Evolutionary conservation across 2,113 vertebrate species (phyloP).

Genomic region (Grus americana): DNA sequence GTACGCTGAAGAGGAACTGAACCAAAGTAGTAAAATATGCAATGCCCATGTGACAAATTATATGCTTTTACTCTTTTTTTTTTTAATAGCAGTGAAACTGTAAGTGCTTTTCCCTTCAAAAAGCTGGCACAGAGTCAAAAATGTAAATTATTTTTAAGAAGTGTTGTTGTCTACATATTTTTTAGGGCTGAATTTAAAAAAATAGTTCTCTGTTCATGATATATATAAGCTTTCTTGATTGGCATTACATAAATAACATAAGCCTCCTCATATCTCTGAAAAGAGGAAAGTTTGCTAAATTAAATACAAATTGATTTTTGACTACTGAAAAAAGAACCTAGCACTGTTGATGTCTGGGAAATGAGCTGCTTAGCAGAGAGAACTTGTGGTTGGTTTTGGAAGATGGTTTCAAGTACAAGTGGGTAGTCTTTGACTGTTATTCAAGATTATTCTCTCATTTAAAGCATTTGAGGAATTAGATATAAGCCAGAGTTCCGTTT

Average conservation of each 20-base stretch:
- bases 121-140: background rate
- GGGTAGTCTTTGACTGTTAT: background rate
- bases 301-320: background rate
- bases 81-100: background rate
- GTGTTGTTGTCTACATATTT: background rate
- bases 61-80: background rate
- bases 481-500: background rate
- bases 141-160: background rate
- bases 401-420: background rate
- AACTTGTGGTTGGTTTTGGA: background rate
- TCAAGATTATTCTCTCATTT: background rate
- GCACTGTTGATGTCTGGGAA: background rate
- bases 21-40: background rate
- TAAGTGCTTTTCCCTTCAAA: background rate
- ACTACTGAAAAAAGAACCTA: background rate
- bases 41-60: background rate
- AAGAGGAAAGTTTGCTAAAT: background rate
- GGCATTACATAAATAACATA: background rate
- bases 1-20: background rate
- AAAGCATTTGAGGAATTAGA: background rate
- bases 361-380: background rate
- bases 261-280: background rate
- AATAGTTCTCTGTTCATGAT: accelerated
- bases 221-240: background rate
- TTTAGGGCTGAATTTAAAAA: background rate